Evolutionary conservation across 2,888 invertebrate species (phyloP).

Genomic region (Abscondita cerata): DNA sequence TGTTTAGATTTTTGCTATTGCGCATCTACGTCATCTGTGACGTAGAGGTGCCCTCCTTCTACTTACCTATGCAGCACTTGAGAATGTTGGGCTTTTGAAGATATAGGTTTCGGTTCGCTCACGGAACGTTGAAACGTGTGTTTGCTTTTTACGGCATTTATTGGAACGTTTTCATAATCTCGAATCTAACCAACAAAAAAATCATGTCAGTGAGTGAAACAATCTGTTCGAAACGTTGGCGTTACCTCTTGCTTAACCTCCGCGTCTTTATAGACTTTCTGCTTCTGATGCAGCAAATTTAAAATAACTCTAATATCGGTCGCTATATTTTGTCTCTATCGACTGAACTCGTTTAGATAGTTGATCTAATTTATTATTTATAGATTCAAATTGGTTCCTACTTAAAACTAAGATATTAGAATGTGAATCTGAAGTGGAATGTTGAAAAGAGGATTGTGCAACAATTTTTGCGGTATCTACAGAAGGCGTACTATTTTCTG

Average conservation of each 20-base stretch:
- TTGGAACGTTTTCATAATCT: slow-evolving; percentile 55
- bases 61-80: slow-evolving; percentile 57
- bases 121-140: slow-evolving; percentile 58
- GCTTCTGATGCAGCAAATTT: slow-evolving; percentile 47
- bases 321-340: slow-evolving; percentile 75
- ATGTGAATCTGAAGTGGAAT: slow-evolving; percentile 52
- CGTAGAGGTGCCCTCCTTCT: too few relatives aligned
- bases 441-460: slow-evolving; percentile 45
- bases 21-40: too few relatives aligned
- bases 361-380: slow-evolving; percentile 73
- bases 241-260: slow-evolving; percentile 28
- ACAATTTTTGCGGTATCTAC: slow-evolving; percentile 26
- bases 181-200: slow-evolving; percentile 47
- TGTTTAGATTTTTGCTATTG: too few relatives aligned
- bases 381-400: slow-evolving; percentile 60
- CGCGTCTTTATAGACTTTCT: slow-evolving; percentile 33
- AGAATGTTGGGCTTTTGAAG: slow-evolving; percentile 54
- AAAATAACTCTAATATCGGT: slow-evolving; percentile 78
- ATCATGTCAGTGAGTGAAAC: neutral
- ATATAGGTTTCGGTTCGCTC: slow-evolving; percentile 59
- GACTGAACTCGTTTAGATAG: slow-evolving; percentile 72
- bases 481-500: slow-evolving; percentile 24
- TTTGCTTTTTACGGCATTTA: slow-evolving; percentile 51
- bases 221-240: neutral
- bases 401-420: slow-evolving; percentile 55